Evolutionary conservation across 2,113 vertebrate genomes (phyloP).

Genomic region (Petromus typicus): DNA sequence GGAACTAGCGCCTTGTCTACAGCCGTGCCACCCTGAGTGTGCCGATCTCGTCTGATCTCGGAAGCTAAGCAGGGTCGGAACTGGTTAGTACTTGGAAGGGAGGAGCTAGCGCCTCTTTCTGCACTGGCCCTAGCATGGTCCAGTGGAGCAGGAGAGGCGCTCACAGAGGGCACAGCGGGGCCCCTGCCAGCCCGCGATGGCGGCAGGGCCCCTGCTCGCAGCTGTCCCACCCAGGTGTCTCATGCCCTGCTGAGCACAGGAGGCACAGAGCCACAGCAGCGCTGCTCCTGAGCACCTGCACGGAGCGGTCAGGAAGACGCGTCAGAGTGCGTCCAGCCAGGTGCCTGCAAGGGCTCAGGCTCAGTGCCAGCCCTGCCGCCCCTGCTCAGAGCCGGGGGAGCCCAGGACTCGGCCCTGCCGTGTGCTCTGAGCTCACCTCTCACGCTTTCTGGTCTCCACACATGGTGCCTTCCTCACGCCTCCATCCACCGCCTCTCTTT

Average conservation of each 20-base stretch:
- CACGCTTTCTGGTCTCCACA: background rate
- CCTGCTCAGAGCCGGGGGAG: background rate
- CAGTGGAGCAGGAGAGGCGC: background rate
- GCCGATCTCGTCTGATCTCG: too few species aligned
- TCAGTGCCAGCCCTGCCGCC: background rate
- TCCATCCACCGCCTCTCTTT: background rate
- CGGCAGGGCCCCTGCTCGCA: background rate
- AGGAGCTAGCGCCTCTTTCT: background rate
- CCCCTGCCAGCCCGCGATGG: background rate
- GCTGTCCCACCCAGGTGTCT: background rate
- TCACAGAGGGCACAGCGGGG: background rate
- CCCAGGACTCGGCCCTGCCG: background rate
- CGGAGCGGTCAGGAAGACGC: background rate
- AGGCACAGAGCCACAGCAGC: background rate
- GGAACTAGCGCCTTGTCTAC: too few species aligned
- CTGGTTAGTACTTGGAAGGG: too few species aligned
- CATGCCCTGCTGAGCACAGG: background rate
- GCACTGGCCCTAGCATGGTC: background rate
- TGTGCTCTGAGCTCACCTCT: background rate
- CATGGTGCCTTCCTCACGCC: rapidly evolving
- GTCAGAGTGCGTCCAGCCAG: background rate
- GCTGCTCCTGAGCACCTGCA: background rate
- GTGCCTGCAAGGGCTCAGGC: background rate
- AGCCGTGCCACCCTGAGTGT: too few species aligned
- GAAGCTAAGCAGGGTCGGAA: too few species aligned